These are phyloP conservation scores for Pachypanchax playfairii DNA, from an alignment of 2,113 vertebrate genomes.

Conservation along the genomic window DNA sequence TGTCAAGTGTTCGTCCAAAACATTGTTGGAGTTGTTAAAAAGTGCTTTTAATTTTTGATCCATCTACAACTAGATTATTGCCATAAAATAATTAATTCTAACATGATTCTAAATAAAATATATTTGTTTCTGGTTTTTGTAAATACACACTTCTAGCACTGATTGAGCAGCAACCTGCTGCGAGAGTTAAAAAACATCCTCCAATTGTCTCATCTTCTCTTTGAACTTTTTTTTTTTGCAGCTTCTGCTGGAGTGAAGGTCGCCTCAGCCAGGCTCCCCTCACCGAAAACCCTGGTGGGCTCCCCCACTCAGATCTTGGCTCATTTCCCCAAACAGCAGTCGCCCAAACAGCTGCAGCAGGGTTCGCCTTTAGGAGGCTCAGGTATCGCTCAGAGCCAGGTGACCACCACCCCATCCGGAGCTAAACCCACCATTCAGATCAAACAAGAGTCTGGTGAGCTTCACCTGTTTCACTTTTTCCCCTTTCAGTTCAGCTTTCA, in stretches of 20 bases:
- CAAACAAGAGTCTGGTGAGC: slow-evolving; percentile 95
- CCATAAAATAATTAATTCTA: too few species aligned
- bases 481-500: not conserved
- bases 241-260: slow-evolving; percentile 91
- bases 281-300: slow-evolving; percentile 90
- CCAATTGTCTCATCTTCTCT: too few species aligned
- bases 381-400: slow-evolving; percentile 76
- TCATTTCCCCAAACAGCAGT: slow-evolving; percentile 93
- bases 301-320: slow-evolving; percentile 91
- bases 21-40: too few species aligned
- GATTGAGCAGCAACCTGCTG: too few species aligned
- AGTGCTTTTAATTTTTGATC: too few species aligned
- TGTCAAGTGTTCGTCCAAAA: too few species aligned
- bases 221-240: slow-evolving; percentile 81
- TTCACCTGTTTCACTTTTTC: not conserved
- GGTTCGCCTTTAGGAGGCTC: slow-evolving; percentile 70
- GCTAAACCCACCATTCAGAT: slow-evolving; percentile 97
- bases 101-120: too few species aligned
- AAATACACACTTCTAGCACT: too few species aligned
- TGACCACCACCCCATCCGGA: slow-evolving; percentile 77
- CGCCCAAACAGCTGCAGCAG: slow-evolving; percentile 84
- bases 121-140: too few species aligned
- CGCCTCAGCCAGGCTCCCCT: slow-evolving; percentile 89
- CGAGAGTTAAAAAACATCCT: too few species aligned
- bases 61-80: too few species aligned